These are phyloP conservation scores for Micropoecilia bifurca DNA, from an alignment of 2,797 vertebrate species.

Conservation along the genomic window DNA sequence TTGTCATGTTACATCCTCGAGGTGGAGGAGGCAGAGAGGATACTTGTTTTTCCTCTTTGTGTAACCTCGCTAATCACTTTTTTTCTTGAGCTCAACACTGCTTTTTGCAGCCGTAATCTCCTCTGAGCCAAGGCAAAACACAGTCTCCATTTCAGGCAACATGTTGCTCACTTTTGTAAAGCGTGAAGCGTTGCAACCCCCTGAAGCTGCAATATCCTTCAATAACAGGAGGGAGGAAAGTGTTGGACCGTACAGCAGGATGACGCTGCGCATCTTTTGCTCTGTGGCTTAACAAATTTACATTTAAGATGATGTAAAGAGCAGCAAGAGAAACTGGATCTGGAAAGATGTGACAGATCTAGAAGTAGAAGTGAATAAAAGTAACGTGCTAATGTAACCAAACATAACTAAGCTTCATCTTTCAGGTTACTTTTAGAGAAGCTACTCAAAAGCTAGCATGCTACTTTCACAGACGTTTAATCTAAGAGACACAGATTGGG, in stretches of 20 bases:
- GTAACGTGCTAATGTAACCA: constrained; percentile 5
- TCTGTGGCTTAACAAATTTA: constrained; percentile 43
- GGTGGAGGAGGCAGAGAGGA: constrained; percentile 41
- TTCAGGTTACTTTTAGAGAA: background rate
- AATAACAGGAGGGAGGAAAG: constrained; percentile 13
- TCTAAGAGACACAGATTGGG: background rate
- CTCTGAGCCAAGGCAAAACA: constrained; percentile 13
- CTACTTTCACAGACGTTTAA: background rate
- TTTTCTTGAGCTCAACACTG: constrained; percentile 14
- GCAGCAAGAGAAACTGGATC: constrained; percentile 13
- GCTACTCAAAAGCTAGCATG: background rate
- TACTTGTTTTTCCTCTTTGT: constrained; percentile 41
- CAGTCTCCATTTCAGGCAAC: constrained; percentile 14
- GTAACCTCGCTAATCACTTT: constrained; percentile 37
- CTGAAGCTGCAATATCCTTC: constrained; percentile 34
- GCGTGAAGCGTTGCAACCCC: constrained; percentile 4
- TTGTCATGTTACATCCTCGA: constrained; percentile 56
- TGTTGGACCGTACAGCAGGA: constrained; percentile 28
- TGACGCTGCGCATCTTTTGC: constrained; percentile 3
- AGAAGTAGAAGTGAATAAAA: constrained; percentile 10
- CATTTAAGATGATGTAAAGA: constrained; percentile 40
- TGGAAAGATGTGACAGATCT: constrained; percentile 20
- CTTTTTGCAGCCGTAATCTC: constrained; percentile 22
- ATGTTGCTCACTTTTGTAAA: constrained; percentile 32
- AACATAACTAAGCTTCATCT: background rate